These are phyloP conservation scores for Cephus pulcher DNA, from an alignment of 2,888 invertebrate genomes.

Conservation along the genomic window DNA sequence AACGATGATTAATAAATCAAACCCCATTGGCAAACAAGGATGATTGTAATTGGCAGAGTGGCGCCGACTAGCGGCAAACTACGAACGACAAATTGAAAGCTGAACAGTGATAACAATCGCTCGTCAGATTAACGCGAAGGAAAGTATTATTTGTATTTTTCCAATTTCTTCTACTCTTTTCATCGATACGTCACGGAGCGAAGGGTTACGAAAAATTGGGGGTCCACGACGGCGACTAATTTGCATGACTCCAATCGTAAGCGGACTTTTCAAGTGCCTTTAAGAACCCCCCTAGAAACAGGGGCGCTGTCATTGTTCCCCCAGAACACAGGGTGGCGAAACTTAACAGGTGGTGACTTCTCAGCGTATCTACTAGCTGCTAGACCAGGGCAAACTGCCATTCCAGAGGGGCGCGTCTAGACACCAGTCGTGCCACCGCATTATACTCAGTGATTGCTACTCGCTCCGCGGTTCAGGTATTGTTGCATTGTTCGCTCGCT, in stretches of 20 bases:
- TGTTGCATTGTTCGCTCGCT: constrained; percentile 56
- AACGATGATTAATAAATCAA: constrained; percentile 39
- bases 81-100: constrained; percentile 31
- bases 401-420: background rate
- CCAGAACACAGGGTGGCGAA: too few species aligned
- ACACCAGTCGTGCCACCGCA: background rate
- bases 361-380: background rate
- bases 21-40: constrained; percentile 9
- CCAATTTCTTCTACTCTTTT: too few species aligned
- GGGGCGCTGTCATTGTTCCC: too few species aligned
- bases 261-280: too few species aligned
- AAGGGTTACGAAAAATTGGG: too few species aligned
- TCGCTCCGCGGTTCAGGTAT: constrained; percentile 28
- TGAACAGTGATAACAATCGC: constrained; percentile 29
- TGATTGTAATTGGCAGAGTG: constrained; percentile 4
- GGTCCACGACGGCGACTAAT: too few species aligned
- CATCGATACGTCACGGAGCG: too few species aligned
- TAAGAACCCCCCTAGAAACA: too few species aligned
- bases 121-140: constrained; percentile 18
- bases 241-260: too few species aligned
- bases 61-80: constrained; percentile 22
- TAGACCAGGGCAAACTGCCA: too few species aligned
- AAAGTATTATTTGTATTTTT: too few species aligned
- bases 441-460: constrained; percentile 21
- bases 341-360: constrained; percentile 6